These are phyloP conservation scores for Microtus montanus DNA, from an alignment of 2,113 vertebrate genomes.

Conservation along the genomic window DNA sequence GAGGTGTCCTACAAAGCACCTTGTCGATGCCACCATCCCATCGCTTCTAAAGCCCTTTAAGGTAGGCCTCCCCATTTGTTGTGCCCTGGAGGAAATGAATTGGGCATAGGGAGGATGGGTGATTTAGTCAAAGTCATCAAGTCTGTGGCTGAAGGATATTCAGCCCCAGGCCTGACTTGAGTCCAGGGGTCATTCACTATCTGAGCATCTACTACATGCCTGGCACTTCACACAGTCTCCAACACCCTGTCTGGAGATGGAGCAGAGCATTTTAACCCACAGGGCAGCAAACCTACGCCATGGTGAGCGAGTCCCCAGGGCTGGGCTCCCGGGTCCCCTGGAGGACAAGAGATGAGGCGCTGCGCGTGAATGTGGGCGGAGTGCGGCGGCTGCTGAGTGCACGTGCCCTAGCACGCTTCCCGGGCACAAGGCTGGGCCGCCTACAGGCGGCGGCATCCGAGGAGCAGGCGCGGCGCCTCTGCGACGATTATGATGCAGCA, in stretches of 20 bases:
- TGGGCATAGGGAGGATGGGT: neutral
- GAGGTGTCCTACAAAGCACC: neutral
- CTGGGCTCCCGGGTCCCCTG: neutral
- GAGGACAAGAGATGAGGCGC: slow-evolving; percentile 84
- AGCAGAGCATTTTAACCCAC: neutral
- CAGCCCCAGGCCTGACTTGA: neutral
- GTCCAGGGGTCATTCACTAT: neutral
- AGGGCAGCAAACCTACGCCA: neutral
- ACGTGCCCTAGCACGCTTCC: slow-evolving; percentile 93
- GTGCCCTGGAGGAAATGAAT: neutral
- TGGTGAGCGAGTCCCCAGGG: slow-evolving; percentile 60
- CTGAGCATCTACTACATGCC: neutral
- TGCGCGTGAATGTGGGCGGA: slow-evolving; percentile 96
- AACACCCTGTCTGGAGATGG: neutral
- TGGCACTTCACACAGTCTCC: neutral
- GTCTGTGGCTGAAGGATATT: neutral
- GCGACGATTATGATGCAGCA: slow-evolving; percentile 96
- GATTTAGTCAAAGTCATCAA: neutral
- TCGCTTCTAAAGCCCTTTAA: neutral
- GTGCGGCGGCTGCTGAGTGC: slow-evolving; percentile 92
- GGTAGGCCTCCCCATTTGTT: neutral
- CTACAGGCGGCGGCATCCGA: slow-evolving; percentile 93
- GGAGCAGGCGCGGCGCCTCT: slow-evolving; percentile 96
- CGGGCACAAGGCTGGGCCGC: slow-evolving; percentile 95
- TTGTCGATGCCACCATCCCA: neutral